These are phyloP conservation scores for Sandelia bainsii DNA, from an alignment of 2,797 vertebrate species.

Conservation along the genomic window DNA sequence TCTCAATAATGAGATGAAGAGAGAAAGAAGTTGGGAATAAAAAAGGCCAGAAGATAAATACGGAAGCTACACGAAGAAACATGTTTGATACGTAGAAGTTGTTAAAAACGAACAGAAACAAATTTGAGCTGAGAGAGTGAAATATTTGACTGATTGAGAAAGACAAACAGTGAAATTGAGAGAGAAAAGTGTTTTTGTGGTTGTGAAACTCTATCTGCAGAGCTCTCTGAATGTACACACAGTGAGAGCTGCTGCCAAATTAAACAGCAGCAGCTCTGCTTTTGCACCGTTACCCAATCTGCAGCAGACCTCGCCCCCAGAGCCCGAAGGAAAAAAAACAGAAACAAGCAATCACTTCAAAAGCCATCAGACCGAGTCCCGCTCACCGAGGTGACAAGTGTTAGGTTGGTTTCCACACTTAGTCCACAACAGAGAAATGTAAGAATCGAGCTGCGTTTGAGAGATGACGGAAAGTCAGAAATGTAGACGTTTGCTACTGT, in stretches of 20 bases:
- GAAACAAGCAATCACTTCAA: slow-evolving; percentile 36
- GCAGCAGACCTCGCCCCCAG: slow-evolving; percentile 25
- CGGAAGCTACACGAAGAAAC: no score
- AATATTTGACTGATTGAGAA: slow-evolving; percentile 45
- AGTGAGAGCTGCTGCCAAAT: slow-evolving; percentile 41
- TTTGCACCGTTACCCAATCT: slow-evolving; percentile 40
- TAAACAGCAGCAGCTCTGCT: slow-evolving; percentile 47
- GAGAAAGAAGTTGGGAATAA: neutral
- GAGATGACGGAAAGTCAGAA: slow-evolving; percentile 20
- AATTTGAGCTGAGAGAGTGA: slow-evolving; percentile 19
- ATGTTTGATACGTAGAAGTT: no score
- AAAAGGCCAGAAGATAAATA: no score
- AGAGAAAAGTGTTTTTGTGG: slow-evolving; percentile 14
- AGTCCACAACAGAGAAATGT: neutral
- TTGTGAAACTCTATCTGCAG: slow-evolving; percentile 56
- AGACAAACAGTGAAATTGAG: slow-evolving; percentile 47
- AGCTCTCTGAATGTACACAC: slow-evolving; percentile 7
- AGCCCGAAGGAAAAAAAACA: slow-evolving; percentile 16
- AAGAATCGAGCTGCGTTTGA: neutral
- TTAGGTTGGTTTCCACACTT: slow-evolving; percentile 7
- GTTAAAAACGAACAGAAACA: slow-evolving; percentile 1
- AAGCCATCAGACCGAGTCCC: slow-evolving; percentile 25
- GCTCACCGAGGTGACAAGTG: slow-evolving; percentile 36
- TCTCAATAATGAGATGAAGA: neutral
- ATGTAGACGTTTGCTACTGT: neutral